Conservation (phyloP, 2,797 vertebrate species). For the Rachycentron canadum region DNA sequence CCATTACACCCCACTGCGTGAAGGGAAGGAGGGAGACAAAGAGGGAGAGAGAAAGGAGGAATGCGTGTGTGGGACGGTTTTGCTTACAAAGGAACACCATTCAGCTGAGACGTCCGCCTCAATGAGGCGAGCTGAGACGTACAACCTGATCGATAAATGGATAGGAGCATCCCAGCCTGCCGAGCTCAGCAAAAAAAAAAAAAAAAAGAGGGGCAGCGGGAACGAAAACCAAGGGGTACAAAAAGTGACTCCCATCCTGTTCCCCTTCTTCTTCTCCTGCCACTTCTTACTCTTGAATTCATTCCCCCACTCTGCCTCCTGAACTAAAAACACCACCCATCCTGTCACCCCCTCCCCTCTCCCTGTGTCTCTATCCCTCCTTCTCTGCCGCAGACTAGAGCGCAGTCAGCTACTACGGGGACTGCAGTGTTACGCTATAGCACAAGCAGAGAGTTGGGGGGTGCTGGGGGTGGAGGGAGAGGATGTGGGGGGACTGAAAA, state of each 20-base stretch:
- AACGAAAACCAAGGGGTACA: slow-evolving; percentile 21
- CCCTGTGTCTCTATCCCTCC: slow-evolving; percentile 54
- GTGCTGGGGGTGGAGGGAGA: slow-evolving; percentile 3
- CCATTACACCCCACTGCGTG: slow-evolving; percentile 19
- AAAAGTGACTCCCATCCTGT: slow-evolving; percentile 37
- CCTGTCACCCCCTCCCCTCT: slow-evolving; percentile 39
- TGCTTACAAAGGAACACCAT: slow-evolving; percentile 64
- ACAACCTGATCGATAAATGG: slow-evolving; percentile 61
- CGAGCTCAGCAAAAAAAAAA: slow-evolving; percentile 64
- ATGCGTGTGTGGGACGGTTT: slow-evolving; percentile 38
- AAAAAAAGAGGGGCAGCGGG: slow-evolving; percentile 4
- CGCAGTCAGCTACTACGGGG: slow-evolving; percentile 84
- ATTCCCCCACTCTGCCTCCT: slow-evolving; percentile 16
- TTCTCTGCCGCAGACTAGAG: slow-evolving; percentile 80
- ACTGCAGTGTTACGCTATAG: slow-evolving; percentile 88
- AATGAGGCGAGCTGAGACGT: slow-evolving; percentile 66
- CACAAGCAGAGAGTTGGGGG: slow-evolving; percentile 72
- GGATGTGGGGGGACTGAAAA: slow-evolving; percentile 51
- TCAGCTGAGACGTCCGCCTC: slow-evolving; percentile 61
- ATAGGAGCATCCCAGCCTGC: slow-evolving; percentile 53
- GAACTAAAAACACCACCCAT: slow-evolving; percentile 50
- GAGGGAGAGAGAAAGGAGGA: not conserved
- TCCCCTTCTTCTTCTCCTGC: slow-evolving; percentile 13
- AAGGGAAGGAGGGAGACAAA: slow-evolving; percentile 11
- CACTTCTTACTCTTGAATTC: slow-evolving; percentile 44